Conservation (phyloP, 2,797 vertebrate genomes). For the Coccyzus lansbergi region DNA sequence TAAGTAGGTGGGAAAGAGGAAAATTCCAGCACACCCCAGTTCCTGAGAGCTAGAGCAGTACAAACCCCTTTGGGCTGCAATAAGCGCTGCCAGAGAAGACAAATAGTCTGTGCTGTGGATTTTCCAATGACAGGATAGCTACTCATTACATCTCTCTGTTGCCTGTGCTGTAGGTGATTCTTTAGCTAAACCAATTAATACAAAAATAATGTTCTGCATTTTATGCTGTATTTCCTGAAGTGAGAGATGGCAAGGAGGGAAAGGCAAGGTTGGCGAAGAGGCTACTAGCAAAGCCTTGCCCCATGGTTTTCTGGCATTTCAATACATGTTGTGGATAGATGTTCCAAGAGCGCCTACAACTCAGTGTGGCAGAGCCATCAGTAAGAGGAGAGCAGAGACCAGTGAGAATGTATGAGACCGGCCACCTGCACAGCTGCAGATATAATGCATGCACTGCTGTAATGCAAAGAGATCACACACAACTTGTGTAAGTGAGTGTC, state of each 20-base stretch:
- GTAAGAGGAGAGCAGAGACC: not conserved
- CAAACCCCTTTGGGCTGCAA: not conserved
- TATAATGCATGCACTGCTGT: accelerated
- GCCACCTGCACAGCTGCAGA: not conserved
- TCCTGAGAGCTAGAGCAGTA: not conserved
- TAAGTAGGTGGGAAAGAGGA: not conserved
- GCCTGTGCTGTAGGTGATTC: not conserved
- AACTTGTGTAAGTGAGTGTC: not conserved
- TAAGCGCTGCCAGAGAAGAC: not conserved
- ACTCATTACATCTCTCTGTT: not conserved
- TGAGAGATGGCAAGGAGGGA: not conserved
- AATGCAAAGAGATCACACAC: not conserved
- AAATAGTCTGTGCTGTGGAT: not conserved
- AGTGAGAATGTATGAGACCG: not conserved
- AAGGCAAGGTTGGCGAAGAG: not conserved
- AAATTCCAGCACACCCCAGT: not conserved
- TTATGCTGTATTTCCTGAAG: not conserved
- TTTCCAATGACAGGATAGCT: not conserved
- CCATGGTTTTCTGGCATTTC: not conserved
- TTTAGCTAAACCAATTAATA: not conserved
- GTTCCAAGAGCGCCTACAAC: not conserved
- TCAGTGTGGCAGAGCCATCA: not conserved
- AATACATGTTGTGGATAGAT: not conserved
- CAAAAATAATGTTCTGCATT: not conserved
- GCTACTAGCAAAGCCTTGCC: not conserved